A percentile compares a stretch with the other conserved stretches of the same genome.
Conservation (phyloP, 2,888 invertebrate species). For the Cistogaster globosa region DNA sequence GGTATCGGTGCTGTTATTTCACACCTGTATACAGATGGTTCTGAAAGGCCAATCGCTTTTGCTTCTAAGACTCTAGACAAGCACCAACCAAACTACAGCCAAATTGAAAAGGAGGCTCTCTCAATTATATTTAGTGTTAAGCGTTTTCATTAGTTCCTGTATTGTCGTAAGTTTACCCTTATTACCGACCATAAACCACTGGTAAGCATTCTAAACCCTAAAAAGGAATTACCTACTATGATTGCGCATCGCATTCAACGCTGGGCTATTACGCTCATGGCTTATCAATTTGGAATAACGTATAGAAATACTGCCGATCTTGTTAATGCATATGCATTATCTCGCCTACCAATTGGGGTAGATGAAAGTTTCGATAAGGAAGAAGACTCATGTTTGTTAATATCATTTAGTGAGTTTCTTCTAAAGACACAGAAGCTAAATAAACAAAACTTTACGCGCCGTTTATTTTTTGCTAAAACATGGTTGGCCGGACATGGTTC, state of each 20-base stretch:
- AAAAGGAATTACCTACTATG: conserved; percentile 1
- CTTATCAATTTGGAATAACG: no score
- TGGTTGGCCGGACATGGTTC: no score
- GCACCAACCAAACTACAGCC: conserved; percentile 21
- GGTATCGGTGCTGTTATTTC: conserved; percentile 56
- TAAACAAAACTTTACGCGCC: background rate
- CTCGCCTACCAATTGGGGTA: conserved; percentile 50
- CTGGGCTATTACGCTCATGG: conserved; percentile 12
- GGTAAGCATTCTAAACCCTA: conserved; percentile 61
- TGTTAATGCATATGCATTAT: conserved; percentile 68
- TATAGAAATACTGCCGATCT: conserved; percentile 1
- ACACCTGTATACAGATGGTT: conserved; percentile 46
- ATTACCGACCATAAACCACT: conserved; percentile 62
- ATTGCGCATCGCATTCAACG: conserved; percentile 13
- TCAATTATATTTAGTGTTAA: conserved; percentile 49
- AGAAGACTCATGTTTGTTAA: conserved; percentile 18
- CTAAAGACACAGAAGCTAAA: background rate
- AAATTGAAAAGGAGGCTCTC: conserved; percentile 46
- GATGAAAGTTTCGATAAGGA: conserved; percentile 60
- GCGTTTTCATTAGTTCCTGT: conserved; percentile 49
- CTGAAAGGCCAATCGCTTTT: no score
- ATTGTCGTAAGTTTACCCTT: conserved; percentile 54
- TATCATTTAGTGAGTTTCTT: conserved; percentile 26
- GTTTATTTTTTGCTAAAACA: background rate
- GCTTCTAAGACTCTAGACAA: conserved; percentile 21